A percentile compares a stretch with the other conserved stretches of the same genome.
These are phyloP conservation scores for Serripes groenlandicus DNA, from an alignment of 2,888 invertebrate genomes.

Conservation along the genomic window DNA sequence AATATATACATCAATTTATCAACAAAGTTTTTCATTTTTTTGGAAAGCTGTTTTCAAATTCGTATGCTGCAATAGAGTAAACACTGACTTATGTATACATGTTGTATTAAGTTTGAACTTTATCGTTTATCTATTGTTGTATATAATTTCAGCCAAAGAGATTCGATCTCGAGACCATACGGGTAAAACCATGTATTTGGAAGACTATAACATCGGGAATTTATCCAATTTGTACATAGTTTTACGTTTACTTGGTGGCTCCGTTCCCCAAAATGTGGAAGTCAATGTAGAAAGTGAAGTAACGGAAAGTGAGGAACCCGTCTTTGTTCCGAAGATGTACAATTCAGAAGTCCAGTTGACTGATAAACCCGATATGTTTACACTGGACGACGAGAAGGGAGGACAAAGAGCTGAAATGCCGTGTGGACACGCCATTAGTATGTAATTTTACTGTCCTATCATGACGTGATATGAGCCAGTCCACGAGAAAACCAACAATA, in stretches of 20 bases:
- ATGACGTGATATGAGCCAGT: no score
- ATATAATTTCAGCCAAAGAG: constrained; percentile 39
- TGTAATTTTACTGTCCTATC: background rate
- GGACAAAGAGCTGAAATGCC: constrained; percentile 70
- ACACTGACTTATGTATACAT: no score
- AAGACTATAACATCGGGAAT: constrained; percentile 60
- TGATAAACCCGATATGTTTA: constrained; percentile 70
- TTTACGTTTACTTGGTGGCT: constrained; percentile 49
- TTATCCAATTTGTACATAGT: constrained; percentile 57
- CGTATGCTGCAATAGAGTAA: no score
- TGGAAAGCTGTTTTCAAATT: no score
- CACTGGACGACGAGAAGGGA: constrained; percentile 64
- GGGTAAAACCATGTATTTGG: constrained; percentile 36
- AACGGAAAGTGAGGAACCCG: background rate
- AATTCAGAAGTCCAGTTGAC: constrained; percentile 56
- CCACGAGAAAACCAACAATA: no score
- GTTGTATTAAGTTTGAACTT: no score
- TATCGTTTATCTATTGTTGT: no score
- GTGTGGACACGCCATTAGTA: constrained; percentile 71
- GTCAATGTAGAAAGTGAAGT: no score
- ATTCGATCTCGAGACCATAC: constrained; percentile 30
- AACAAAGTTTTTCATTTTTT: no score
- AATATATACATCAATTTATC: no score
- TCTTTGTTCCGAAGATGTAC: constrained; percentile 46
- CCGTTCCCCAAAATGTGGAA: constrained; percentile 6